phyloP scores from a whole-genome alignment of 2,797 vertebrate genomes.

The Takifugu ocellatus region DNA sequence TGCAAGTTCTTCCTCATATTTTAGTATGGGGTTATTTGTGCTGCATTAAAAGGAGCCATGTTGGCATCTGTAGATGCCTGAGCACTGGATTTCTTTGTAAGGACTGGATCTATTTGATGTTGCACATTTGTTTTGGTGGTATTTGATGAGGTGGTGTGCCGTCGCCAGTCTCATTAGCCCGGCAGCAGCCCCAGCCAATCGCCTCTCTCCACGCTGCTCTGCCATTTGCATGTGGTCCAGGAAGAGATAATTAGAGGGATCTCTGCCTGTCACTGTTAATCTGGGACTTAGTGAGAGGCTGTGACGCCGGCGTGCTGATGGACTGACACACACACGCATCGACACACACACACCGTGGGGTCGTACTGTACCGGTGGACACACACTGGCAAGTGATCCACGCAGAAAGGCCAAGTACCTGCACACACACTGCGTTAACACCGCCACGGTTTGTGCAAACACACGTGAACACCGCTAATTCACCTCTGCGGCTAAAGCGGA shows the following conservation, averaged over 20 bases:
- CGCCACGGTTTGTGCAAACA: background rate
- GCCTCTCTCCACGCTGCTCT: slow-evolving; percentile 53
- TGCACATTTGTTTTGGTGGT: slow-evolving; percentile 50
- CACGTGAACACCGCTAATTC: slow-evolving; percentile 2
- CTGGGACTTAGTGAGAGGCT: slow-evolving; percentile 76
- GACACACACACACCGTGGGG: slow-evolving; percentile 15
- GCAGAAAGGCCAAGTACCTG: slow-evolving; percentile 14
- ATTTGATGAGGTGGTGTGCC: slow-evolving; percentile 61
- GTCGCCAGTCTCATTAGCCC: slow-evolving; percentile 74
- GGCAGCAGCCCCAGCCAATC: slow-evolving; percentile 63
- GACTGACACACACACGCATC: slow-evolving; percentile 55
- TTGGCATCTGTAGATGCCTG: slow-evolving; percentile 4
- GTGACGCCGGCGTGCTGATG: slow-evolving; percentile 74
- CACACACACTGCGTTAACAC: background rate
- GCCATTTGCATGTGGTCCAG: slow-evolving; percentile 80
- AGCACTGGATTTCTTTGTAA: slow-evolving; percentile 19
- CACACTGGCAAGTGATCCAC: slow-evolving; percentile 29
- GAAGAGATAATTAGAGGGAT: slow-evolving; percentile 82
- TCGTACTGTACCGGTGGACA: slow-evolving; percentile 18
- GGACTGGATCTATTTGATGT: slow-evolving; percentile 24
- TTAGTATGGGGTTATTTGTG: too few relatives aligned
- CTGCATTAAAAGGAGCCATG: background rate
- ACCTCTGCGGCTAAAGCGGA: slow-evolving; percentile 7
- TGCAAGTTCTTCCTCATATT: too few relatives aligned
- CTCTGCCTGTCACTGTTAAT: slow-evolving; percentile 84